Evolutionary conservation across 1,140 invertebrate species (phyloP).

Genomic region (Drosophila pandora): DNA sequence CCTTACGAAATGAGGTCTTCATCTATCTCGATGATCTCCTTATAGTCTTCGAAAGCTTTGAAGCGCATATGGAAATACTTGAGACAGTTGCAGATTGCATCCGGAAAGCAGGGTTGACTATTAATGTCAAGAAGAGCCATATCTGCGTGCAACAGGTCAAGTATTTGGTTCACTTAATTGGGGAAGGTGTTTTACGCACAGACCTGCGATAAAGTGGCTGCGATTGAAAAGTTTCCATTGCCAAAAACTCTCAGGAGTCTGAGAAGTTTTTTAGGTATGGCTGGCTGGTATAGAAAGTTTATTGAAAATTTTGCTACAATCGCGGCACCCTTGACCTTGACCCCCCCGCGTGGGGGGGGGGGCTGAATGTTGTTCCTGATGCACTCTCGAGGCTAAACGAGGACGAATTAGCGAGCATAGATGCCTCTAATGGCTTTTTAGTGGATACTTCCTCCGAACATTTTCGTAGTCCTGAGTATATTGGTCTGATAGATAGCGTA

Average conservation of each 20-base stretch:
- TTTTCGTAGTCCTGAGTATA: too few relatives aligned
- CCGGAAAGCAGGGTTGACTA: too few relatives aligned
- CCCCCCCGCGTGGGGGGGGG: too few relatives aligned
- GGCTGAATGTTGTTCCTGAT: too few relatives aligned
- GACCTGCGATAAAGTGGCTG: constrained; percentile 11
- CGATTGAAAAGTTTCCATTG: constrained; percentile 5
- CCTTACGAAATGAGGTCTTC: background rate
- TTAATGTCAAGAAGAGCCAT: too few relatives aligned
- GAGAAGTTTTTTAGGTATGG: background rate
- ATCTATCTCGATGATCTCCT: constrained; percentile 6
- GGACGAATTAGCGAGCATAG: too few relatives aligned
- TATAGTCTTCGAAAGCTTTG: background rate
- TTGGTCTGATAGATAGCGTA: too few relatives aligned
- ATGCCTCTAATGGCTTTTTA: too few relatives aligned
- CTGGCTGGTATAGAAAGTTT: background rate
- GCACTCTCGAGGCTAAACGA: too few relatives aligned
- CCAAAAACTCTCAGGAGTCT: background rate
- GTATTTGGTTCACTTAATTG: constrained; percentile 2
- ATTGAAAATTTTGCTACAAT: background rate
- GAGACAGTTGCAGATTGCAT: background rate
- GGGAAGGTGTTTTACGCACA: constrained; percentile 10
- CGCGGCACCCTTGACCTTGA: background rate
- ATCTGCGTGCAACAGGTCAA: too few relatives aligned
- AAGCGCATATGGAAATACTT: background rate
- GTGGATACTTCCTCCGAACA: too few relatives aligned